Percentiles rank a stretch among this genome's conserved stretches.
Conservation (phyloP, 2,113 vertebrate genomes). For the Equus przewalskii region DNA sequence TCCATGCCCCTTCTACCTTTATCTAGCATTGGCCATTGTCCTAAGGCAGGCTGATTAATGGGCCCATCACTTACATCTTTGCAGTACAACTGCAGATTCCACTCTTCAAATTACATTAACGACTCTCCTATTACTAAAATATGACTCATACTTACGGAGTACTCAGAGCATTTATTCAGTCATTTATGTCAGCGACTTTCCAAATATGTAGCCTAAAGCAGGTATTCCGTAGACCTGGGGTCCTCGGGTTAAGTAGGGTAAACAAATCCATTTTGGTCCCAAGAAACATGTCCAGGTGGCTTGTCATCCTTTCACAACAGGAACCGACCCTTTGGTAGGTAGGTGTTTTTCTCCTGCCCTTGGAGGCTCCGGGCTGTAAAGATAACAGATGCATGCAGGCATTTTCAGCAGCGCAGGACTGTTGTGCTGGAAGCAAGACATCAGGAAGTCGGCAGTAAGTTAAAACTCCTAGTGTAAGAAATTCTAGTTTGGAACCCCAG, state of each 20-base stretch:
- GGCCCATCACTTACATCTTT: conserved; percentile 2
- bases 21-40: neutral
- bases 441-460: neutral
- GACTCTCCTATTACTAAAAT: conserved; percentile 55
- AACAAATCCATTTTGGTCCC: neutral
- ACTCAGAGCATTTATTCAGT: conserved; percentile 47
- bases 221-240: conserved; percentile 24
- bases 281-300: neutral
- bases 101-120: conserved; percentile 47
- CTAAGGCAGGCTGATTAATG: conserved; percentile 63
- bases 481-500: conserved; percentile 2
- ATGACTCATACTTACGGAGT: conserved; percentile 40
- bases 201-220: conserved; percentile 15
- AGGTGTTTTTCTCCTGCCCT: neutral
- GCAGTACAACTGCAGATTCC: conserved; percentile 26
- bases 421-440: too few relatives aligned
- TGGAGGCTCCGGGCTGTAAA: neutral
- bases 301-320: neutral
- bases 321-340: neutral
- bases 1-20: neutral
- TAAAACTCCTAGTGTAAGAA: neutral
- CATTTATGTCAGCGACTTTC: conserved; percentile 60
- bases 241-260: conserved; percentile 5
- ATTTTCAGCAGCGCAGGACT: neutral
- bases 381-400: neutral